Evolutionary conservation across 2,888 invertebrate genomes (phyloP).

Genomic region (Dryococelus australis): DNA sequence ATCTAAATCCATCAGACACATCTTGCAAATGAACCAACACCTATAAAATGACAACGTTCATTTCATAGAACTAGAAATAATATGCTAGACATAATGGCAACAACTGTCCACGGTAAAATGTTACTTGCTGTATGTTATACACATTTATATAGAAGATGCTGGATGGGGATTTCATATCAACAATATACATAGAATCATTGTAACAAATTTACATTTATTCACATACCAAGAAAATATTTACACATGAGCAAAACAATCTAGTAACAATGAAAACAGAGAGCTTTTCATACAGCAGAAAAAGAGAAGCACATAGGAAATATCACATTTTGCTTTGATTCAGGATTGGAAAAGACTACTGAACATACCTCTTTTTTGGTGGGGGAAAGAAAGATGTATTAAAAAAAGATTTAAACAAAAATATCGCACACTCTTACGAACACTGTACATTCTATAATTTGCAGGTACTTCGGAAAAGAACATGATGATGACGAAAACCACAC

Average conservation of each 20-base stretch:
- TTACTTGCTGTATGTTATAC: too few species aligned
- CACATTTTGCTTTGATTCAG: constrained; percentile 8
- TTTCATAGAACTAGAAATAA: too few species aligned
- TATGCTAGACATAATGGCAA: too few species aligned
- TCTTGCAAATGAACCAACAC: too few species aligned
- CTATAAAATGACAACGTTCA: too few species aligned
- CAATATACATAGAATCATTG: too few species aligned
- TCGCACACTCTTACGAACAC: neutral
- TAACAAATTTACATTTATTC: constrained; percentile 6
- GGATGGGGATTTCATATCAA: too few species aligned
- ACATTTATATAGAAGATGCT: too few species aligned
- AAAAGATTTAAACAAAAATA: neutral
- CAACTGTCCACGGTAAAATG: too few species aligned
- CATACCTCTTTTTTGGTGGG: neutral
- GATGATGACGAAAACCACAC: neutral
- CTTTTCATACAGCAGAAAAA: neutral
- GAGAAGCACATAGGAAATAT: constrained; percentile 7
- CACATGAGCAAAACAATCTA: neutral
- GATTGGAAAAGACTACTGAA: neutral
- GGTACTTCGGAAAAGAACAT: neutral
- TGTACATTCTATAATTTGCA: neutral
- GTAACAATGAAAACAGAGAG: neutral
- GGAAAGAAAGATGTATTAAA: neutral
- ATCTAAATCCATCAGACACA: too few species aligned
- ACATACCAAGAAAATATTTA: neutral